Base-by-base conservation (phyloP, 2,888 invertebrate species). In the Parnassius apollo region DNA sequence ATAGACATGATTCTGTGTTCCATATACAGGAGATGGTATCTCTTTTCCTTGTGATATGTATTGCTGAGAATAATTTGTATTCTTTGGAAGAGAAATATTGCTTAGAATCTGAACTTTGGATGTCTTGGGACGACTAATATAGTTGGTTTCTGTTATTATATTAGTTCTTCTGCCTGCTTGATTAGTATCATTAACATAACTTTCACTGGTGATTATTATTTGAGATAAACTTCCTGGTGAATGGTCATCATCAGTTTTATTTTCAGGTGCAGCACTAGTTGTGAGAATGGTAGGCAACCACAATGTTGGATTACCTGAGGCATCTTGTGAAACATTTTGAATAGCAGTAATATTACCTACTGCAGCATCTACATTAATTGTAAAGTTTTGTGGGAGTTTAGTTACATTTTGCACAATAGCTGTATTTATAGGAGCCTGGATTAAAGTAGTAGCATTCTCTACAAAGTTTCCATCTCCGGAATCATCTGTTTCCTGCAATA, bases 91-190 rank as follows among this genome's bases (percentile, higher is more conserved):
- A 65, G 91, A 85, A 78, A 92, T 89, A 68, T 91, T 92, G 68
- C 92, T 92, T 67, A 92, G 78, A 72, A 92, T 92, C 70, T 92
- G 92, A 53, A 92, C 92, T 81, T 92, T 92, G 7, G 92, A 86
- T 60, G 85, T 67, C 67, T 91, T 91, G 1, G 88, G 85, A 68
- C 86, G 73, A 50, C 79, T 78, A 57, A 86, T 77, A 63, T 88
- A 91, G 73, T 79, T 88, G 22, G 90, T 83, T 66, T 91, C 91
- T 58, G 49, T 49, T 13, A 88, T 83, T 64, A 89, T 86, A 68
- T 89, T 90, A 18, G 85, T 78, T 75, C 88, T 83, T 69, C 86
- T 78, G 61, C 79, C 80, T 22, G 82, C 62, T 69, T 79, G 83
- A 67, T 73, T 83, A 50, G 81, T 67, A 66, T 91, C 89, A 76